Percentiles rank a stretch among this genome's conserved stretches.
These are phyloP conservation scores for Spialia ferax DNA, from an alignment of 2,888 invertebrate species.

Conservation along the genomic window DNA sequence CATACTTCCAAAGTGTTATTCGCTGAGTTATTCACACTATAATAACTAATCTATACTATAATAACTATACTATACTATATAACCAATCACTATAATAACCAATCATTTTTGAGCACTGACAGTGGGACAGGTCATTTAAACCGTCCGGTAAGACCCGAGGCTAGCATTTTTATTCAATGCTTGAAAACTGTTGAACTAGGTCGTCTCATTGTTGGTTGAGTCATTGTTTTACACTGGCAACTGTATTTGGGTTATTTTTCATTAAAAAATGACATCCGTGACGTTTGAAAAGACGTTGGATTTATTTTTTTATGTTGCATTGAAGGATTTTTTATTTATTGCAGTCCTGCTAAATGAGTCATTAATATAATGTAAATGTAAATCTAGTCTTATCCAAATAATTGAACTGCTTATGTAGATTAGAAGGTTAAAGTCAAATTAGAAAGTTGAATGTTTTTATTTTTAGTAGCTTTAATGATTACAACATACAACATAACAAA, in stretches of 20 bases:
- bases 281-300: conserved; percentile 1
- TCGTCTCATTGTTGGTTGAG: conserved; percentile 26
- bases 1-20: too few relatives aligned
- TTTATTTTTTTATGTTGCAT: neutral
- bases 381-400: too few relatives aligned
- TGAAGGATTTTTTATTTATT: neutral
- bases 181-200: conserved; percentile 31
- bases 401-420: too few relatives aligned
- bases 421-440: too few relatives aligned
- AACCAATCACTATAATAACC: too few relatives aligned
- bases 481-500: too few relatives aligned
- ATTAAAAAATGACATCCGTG: conserved; percentile 18
- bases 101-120: neutral
- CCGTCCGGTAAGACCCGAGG: conserved; percentile 8
- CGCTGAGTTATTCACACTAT: too few relatives aligned
- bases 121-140: neutral
- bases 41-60: too few relatives aligned
- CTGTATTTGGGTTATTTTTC: conserved; percentile 26
- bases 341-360: neutral
- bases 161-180: conserved; percentile 33
- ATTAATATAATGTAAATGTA: too few relatives aligned
- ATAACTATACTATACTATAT: too few relatives aligned
- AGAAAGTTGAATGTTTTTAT: too few relatives aligned
- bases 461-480: too few relatives aligned
- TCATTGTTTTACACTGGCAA: conserved; percentile 25